A percentile compares a stretch with the other conserved stretches of the same genome.
These are phyloP conservation scores for Carcina quercana DNA, from an alignment of 2,888 invertebrate genomes.

Conservation along the genomic window DNA sequence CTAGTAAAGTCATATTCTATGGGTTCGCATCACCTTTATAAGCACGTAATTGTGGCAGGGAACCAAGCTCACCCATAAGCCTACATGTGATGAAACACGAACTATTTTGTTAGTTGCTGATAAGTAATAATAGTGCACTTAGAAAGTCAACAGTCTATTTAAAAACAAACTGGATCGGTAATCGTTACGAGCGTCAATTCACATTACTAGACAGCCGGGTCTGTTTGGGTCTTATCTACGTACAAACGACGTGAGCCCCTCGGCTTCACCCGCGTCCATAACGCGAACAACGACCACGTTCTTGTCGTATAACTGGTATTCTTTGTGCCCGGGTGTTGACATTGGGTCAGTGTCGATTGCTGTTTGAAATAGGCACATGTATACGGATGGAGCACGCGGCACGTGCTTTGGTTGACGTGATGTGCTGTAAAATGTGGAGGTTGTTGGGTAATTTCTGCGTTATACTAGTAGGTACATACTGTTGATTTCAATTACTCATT, in stretches of 20 bases:
- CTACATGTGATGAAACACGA: no score
- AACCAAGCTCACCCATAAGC: no score
- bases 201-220: no score
- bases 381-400: no score
- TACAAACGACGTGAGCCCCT: constrained; percentile 14
- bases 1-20: no score
- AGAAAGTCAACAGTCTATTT: constrained; percentile 29
- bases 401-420: no score
- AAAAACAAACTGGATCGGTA: constrained; percentile 19
- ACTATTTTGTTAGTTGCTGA: constrained; percentile 6
- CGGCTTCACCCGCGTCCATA: constrained; percentile 12
- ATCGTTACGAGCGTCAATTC: constrained; percentile 21
- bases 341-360: neutral
- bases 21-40: no score
- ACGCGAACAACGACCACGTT: constrained; percentile 18
- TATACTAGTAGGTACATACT: no score
- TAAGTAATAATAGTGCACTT: constrained; percentile 16
- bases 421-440: no score
- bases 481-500: no score
- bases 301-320: constrained; percentile 17
- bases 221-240: constrained; percentile 21
- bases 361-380: neutral
- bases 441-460: no score
- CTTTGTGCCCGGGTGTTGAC: constrained; percentile 10
- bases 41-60: no score